Evolutionary conservation across 2,113 vertebrate species (phyloP).

Genomic region (Brachionichthys hirsutus): DNA sequence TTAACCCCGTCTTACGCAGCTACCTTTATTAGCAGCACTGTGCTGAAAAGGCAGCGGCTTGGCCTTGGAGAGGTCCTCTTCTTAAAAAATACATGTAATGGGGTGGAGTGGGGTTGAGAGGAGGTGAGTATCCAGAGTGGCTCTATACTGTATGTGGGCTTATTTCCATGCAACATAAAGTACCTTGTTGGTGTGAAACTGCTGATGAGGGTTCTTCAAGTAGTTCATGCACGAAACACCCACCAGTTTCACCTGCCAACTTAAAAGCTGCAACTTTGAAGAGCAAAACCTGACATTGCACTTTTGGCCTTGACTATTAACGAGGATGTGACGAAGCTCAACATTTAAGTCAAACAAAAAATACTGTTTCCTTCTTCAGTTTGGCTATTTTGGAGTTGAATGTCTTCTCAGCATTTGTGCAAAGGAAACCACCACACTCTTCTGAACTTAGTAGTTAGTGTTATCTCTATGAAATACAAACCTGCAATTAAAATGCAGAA

Average conservation of each 20-base stretch:
- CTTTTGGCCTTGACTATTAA: constrained; percentile 9
- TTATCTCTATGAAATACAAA: too few relatives aligned
- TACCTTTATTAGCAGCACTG: constrained; percentile 72
- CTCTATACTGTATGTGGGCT: constrained; percentile 72
- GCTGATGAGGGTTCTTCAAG: constrained; percentile 64
- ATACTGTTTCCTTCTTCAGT: constrained; percentile 1
- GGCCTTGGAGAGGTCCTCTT: constrained; percentile 69
- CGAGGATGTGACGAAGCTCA: constrained; percentile 1
- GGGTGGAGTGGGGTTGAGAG: constrained; percentile 65
- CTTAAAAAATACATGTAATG: constrained; percentile 81
- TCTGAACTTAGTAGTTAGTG: too few relatives aligned
- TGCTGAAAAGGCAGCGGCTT: constrained; percentile 70
- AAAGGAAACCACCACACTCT: too few relatives aligned
- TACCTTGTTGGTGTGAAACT: constrained; percentile 56
- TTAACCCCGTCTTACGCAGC: constrained; percentile 74
- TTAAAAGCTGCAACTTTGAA: constrained; percentile 44
- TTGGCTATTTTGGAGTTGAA: background rate
- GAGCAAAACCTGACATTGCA: constrained; percentile 36
- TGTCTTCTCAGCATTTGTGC: too few relatives aligned
- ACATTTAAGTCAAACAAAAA: constrained; percentile 27
- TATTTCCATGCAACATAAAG: constrained; percentile 83
- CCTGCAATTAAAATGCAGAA: constrained; percentile 18
- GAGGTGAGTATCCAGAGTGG: constrained; percentile 63
- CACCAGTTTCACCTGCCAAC: constrained; percentile 56
- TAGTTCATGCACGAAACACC: constrained; percentile 64